These are phyloP conservation scores for Tyto alba DNA, from an alignment of 2,113 vertebrate species.

Conservation along the genomic window DNA sequence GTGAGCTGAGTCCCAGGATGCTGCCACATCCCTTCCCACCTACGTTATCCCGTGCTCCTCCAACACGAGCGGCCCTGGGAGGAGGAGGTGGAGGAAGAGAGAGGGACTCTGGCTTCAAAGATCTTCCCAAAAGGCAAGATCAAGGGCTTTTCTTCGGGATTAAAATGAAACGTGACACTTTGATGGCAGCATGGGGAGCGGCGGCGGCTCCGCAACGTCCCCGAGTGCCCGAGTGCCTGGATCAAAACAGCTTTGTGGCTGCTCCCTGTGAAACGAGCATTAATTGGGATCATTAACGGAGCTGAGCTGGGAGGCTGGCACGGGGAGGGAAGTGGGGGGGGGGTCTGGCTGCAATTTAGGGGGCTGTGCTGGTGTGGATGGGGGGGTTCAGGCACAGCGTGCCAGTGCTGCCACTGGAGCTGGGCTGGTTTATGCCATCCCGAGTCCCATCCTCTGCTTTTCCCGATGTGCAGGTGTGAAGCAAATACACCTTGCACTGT, in stretches of 20 bases:
- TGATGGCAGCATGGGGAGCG: neutral
- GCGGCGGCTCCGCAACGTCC: fast-evolving
- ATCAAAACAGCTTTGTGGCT: neutral
- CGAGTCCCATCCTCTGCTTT: neutral
- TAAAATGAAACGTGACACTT: neutral
- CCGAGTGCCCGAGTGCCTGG: fast-evolving
- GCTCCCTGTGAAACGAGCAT: neutral
- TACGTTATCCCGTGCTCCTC: neutral
- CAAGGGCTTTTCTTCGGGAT: neutral
- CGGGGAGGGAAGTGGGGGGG: no score
- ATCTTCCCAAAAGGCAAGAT: neutral
- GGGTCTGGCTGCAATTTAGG: no score
- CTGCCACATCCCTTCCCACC: neutral
- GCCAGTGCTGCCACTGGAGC: fast-evolving
- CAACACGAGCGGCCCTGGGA: neutral
- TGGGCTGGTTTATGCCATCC: neutral
- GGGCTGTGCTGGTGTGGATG: neutral
- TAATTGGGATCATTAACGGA: neutral
- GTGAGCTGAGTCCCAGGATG: fast-evolving
- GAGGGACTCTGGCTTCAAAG: neutral
- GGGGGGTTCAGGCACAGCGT: neutral
- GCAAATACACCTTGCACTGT: fast-evolving
- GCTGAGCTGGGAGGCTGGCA: neutral
- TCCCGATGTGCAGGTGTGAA: fast-evolving
- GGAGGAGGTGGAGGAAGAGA: neutral